Evolutionary conservation across 2,113 vertebrate species (phyloP), one percentile per base, ranked within the genome.

Genomic region (Corapipo altera): DNA sequence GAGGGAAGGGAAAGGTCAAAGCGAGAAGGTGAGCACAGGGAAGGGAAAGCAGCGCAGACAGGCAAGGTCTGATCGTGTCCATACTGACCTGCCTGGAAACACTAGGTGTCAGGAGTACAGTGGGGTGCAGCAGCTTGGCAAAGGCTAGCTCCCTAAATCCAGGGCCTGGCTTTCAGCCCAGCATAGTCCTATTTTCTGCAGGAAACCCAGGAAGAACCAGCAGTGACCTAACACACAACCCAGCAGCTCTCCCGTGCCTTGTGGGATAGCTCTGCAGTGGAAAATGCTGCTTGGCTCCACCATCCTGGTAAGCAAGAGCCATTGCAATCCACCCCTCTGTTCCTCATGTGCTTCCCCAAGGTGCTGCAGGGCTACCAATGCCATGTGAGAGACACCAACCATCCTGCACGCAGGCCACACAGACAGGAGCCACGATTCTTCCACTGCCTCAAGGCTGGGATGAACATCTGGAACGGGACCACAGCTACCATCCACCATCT

Each of bases 11-110:
- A 64, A 74, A 62, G 66, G 82, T 88, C 82, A 70, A 93, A 93
- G 96, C 86, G 57, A 97, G 89, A 92, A 84, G 86, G 91, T 84
- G 93, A 93, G 93, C 92, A 82, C 14, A 81, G 88, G 83, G 83
- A 62, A 92, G 83, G 85, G 83, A 89, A 96, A 96, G 95, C 95
- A 96, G 95, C 5, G 4, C 90, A 91, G 61, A 93, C 57, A 78
- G 88, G 93, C 76, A 94, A 86, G 85, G 93, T 91, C 91, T 91
- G 65, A 48, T 5, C 6, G n/a, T 88, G 71, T 81, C 79, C 85
- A 61, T 71, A 61, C 67, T 80, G 90, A 88, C 78, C 79, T 89
- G 88, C 88, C 92, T 72, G 80, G 88, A 70, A 75, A 58, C 88
- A 79, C 41, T 7, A 46, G 28, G 48, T 59, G 79, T 28, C 71